Conservation (phyloP, 2,797 vertebrate species). For the Thamnophis elegans region DNA sequence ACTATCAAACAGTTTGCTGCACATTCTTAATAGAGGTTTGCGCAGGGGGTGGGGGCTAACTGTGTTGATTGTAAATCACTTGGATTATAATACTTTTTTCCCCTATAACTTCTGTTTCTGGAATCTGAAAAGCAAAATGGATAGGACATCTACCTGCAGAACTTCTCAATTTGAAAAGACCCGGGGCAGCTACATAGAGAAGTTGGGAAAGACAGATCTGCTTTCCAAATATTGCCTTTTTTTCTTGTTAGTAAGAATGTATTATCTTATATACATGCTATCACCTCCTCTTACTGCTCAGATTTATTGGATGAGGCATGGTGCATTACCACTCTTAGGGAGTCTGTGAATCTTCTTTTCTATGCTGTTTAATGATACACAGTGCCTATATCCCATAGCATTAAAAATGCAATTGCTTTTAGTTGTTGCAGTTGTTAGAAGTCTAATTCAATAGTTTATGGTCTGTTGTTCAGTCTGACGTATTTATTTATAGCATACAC, state of each 20-base stretch:
- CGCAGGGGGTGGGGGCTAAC: not conserved
- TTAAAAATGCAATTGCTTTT: slow-evolving; percentile 49
- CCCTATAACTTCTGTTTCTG: not conserved
- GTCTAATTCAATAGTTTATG: slow-evolving; percentile 43
- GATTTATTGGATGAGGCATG: slow-evolving; percentile 43
- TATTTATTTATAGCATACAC: slow-evolving; percentile 35
- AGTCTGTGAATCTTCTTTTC: slow-evolving; percentile 43
- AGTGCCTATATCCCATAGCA: slow-evolving; percentile 1
- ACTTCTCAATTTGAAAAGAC: slow-evolving; percentile 12
- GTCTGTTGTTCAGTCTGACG: slow-evolving; percentile 39
- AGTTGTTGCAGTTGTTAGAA: slow-evolving; percentile 45
- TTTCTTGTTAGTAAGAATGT: not conserved
- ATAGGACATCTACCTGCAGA: not conserved
- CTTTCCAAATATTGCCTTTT: slow-evolving; percentile 12
- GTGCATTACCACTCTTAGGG: slow-evolving; percentile 30
- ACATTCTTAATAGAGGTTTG: not conserved
- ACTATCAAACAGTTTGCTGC: no score
- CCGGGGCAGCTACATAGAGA: not conserved
- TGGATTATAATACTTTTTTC: not conserved
- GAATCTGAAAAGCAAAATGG: not conserved
- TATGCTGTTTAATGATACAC: slow-evolving; percentile 7
- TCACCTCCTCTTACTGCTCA: not conserved
- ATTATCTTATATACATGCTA: not conserved
- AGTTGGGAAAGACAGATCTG: not conserved
- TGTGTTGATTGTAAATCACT: not conserved